Base-by-base conservation (phyloP, 2,113 vertebrate genomes). In the Calcarius ornatus region DNA sequence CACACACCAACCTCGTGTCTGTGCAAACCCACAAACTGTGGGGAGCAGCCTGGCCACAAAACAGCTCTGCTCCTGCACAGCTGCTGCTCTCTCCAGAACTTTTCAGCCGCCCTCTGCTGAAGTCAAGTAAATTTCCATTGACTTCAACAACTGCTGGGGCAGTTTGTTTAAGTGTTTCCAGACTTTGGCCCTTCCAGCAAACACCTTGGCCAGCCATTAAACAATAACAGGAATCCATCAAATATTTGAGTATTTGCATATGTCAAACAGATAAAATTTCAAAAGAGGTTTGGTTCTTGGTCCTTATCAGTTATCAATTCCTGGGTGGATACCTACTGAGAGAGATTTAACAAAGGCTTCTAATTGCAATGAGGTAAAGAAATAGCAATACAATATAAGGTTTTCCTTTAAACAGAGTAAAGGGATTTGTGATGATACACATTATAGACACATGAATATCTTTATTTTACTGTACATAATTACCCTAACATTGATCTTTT, bases 61-160 rank as follows among this genome's bases (percentile, higher is more conserved):
- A 2, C 1, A 64, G 37, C 48, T 80, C 79, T 51, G 10, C 15
- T 80, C 10, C 59, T 50, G 40, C 14, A 0, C 47, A 61, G 12
- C 35, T 24, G 6, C 45, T 33, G 54, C 63, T 54, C 2, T 12
- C 18, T 65, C 31, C 13, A 47, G 60, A 45, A 18, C 4, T 61
- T 72, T 86, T 81, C 72, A 81, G 53, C 54, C 72, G 40, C 31
- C 2, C 0, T 81, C 64, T 59, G 57, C 53, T 7, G 5, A 75
- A 86, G 21, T 63, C 63, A 48, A 76, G 53, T 51, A 61, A 90
- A 72, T 95, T 95, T 97, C 86, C 94, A 72, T 31, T 64, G 69
- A 56, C 64, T 93, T 84, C 72, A 72, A 7, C 68, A 76, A 22
- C 42, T 77, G 25, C 86, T 75, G 86, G 72, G 81, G 76, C 91